Percentiles rank a stretch among this genome's conserved stretches.
These are phyloP conservation scores for Myopa tessellatipennis DNA, from an alignment of 2,888 invertebrate genomes.

Conservation along the genomic window DNA sequence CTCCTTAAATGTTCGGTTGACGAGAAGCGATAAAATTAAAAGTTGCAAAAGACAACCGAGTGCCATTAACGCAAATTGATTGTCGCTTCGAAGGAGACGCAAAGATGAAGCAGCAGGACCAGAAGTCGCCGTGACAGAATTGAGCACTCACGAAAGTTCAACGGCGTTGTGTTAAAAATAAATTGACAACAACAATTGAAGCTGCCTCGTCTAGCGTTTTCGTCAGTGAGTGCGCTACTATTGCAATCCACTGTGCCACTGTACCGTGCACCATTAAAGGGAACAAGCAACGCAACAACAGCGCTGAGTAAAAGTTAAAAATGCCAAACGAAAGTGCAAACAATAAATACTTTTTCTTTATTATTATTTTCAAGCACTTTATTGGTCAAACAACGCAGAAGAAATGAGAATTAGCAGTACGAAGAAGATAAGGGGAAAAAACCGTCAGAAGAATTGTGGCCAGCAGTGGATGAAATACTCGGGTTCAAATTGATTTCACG, in stretches of 20 bases:
- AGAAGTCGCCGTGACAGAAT: not conserved
- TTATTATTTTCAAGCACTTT: not conserved
- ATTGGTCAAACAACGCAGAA: not conserved
- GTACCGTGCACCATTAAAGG: not conserved
- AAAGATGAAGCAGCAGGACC: not conserved
- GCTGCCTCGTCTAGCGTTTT: not conserved
- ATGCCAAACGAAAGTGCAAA: conserved; percentile 14
- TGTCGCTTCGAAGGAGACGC: conserved; percentile 21
- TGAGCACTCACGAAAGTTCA: conserved; percentile 12
- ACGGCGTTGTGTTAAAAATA: conserved; percentile 25
- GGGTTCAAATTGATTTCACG: not conserved
- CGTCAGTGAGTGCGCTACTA: not conserved
- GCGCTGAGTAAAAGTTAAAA: conserved; percentile 6
- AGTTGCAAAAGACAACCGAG: conserved; percentile 13
- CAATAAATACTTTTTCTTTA: not conserved
- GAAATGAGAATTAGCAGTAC: not conserved
- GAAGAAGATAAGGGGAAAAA: not conserved
- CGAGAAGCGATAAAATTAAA: too few relatives aligned
- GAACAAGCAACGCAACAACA: not conserved
- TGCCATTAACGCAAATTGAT: conserved; percentile 34
- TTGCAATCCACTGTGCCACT: not conserved
- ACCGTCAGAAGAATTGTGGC: not conserved
- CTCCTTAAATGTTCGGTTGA: not conserved
- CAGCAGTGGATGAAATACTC: not conserved
- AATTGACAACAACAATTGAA: conserved; percentile 6